Conservation (phyloP, 2,113 vertebrate genomes). For the Cairina moschata region DNA sequence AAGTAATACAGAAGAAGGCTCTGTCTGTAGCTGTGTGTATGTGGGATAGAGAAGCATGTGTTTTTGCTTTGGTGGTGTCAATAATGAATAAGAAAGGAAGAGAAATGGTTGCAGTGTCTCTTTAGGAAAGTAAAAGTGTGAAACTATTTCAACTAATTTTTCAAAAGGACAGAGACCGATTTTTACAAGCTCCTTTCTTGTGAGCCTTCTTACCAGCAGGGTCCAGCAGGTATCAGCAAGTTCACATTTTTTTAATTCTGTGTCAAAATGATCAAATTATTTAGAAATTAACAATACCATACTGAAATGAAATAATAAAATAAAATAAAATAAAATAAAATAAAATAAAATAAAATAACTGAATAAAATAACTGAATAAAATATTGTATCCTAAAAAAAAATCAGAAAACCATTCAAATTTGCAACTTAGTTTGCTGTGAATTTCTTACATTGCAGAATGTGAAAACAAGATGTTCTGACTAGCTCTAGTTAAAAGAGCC, state of each 20-base stretch:
- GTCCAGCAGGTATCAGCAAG: slow-evolving; percentile 49
- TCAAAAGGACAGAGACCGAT: slow-evolving; percentile 69
- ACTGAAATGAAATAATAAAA: background rate
- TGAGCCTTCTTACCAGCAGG: slow-evolving; percentile 68
- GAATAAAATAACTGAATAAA: background rate
- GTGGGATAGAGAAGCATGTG: background rate
- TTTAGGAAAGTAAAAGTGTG: slow-evolving; percentile 57
- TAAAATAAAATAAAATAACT: background rate
- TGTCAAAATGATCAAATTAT: slow-evolving; percentile 51
- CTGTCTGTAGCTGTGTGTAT: background rate
- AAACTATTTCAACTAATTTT: slow-evolving; percentile 62
- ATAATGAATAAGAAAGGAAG: slow-evolving; percentile 36
- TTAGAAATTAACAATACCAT: background rate
- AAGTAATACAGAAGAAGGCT: background rate
- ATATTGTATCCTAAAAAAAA: slow-evolving; percentile 48
- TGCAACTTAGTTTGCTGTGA: background rate
- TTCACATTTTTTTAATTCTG: slow-evolving; percentile 47
- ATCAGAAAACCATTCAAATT: slow-evolving; percentile 15
- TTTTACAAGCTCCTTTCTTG: slow-evolving; percentile 39
- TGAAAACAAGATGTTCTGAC: background rate
- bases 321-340: slow-evolving; percentile 9
- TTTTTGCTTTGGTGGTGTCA: background rate
- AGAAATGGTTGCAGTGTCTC: slow-evolving; percentile 43
- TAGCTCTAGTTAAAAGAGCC: background rate
- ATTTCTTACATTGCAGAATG: background rate